Evolutionary conservation across 2,888 invertebrate genomes (phyloP).

Genomic region (Morinoia aosen): DNA sequence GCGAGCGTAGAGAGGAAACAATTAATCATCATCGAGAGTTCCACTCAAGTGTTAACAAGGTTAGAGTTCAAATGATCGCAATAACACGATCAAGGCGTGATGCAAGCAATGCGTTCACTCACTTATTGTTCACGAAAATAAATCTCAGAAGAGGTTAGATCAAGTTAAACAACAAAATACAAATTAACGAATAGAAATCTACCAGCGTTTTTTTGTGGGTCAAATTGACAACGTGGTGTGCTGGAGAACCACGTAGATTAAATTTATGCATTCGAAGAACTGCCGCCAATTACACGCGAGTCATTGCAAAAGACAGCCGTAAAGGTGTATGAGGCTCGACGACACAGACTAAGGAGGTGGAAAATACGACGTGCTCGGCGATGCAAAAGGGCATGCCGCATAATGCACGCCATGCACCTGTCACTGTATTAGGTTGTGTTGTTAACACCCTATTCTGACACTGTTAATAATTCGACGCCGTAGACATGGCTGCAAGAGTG

Average conservation of each 20-base stretch:
- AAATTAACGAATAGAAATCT: no score
- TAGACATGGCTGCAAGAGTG: not conserved
- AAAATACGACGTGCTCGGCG: conserved; percentile 3
- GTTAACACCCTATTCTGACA: conserved; percentile 1
- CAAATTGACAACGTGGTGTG: not conserved
- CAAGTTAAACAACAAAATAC: no score
- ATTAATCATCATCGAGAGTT: not conserved
- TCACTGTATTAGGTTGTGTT: not conserved
- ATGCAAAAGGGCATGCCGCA: not conserved
- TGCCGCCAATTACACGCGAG: not conserved
- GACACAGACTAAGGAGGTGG: conserved; percentile 10
- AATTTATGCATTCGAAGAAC: not conserved
- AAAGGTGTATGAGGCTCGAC: not conserved
- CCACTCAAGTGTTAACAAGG: not conserved
- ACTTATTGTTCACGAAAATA: not conserved
- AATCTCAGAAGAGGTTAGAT: not conserved
- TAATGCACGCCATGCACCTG: not conserved
- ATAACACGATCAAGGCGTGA: not conserved
- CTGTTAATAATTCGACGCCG: not conserved
- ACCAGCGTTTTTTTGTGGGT: not conserved
- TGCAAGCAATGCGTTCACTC: not conserved
- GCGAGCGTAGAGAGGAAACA: not conserved
- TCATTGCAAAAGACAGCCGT: not conserved
- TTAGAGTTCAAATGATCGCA: not conserved
- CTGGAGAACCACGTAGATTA: not conserved